Percentiles rank a stretch among this genome's conserved stretches.
These are phyloP conservation scores for Heteropelma amictum DNA, from an alignment of 2,888 invertebrate species.

Conservation along the genomic window DNA sequence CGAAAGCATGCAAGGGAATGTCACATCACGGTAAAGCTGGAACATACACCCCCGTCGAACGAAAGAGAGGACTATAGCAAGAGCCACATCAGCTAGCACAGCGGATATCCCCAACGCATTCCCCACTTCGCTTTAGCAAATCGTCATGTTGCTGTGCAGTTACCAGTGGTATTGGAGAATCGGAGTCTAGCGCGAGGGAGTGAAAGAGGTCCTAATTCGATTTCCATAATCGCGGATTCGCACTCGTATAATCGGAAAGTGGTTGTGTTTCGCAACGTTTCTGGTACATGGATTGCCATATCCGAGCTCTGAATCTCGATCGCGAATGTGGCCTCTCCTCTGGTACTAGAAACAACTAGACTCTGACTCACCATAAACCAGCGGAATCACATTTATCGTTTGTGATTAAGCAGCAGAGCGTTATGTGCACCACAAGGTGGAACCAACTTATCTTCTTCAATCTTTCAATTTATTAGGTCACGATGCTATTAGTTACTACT, in stretches of 20 bases:
- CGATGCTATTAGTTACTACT: too few relatives aligned
- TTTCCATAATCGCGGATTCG: constrained; percentile 68
- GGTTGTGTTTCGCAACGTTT: constrained; percentile 59
- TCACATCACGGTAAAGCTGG: constrained; percentile 50
- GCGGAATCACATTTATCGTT: constrained; percentile 17
- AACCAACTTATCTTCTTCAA: too few relatives aligned
- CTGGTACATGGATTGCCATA: not conserved
- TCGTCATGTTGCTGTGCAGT: constrained; percentile 27
- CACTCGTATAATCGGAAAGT: constrained; percentile 69
- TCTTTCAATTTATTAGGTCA: too few relatives aligned
- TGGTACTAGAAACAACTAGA: constrained; percentile 7
- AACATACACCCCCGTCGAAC: constrained; percentile 32
- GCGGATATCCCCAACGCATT: constrained; percentile 30
- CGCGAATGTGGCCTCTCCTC: not conserved
- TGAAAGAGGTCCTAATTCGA: constrained; percentile 65
- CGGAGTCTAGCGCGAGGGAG: constrained; percentile 6
- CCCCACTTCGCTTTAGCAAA: constrained; percentile 36
- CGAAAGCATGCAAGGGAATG: not conserved
- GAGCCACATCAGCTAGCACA: constrained; percentile 27
- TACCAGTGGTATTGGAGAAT: not conserved
- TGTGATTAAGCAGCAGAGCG: constrained; percentile 9
- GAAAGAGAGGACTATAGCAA: constrained; percentile 38
- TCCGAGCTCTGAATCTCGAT: constrained; percentile 56
- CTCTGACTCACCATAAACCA: not conserved
- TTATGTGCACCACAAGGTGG: constrained; percentile 9